Conservation (phyloP, 2,888 invertebrate genomes). For the Adelphocoris suturalis region DNA sequence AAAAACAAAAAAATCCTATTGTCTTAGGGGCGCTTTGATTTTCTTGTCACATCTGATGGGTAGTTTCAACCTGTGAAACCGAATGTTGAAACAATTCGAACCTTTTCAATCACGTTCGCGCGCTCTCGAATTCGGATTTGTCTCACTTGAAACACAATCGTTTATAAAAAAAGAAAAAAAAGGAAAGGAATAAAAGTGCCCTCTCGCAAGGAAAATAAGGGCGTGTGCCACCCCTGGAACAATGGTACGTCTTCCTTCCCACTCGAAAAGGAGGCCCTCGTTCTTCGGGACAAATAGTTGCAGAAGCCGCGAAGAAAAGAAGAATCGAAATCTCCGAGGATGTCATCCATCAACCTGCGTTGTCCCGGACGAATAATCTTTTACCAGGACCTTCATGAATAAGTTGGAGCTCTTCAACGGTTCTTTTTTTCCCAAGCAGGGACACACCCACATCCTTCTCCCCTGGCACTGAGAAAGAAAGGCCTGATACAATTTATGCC, state of each 20-base stretch:
- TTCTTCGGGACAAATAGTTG: slow-evolving; percentile 50
- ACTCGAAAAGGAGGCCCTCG: too few species aligned
- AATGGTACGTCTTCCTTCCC: slow-evolving; percentile 25
- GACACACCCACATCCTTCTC: slow-evolving; percentile 33
- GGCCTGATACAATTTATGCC: slow-evolving; percentile 52
- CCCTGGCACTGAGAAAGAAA: not conserved
- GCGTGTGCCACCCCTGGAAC: slow-evolving; percentile 20
- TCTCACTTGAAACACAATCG: not conserved
- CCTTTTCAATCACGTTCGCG: too few species aligned
- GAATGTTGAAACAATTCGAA: too few species aligned
- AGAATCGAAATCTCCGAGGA: slow-evolving; percentile 50
- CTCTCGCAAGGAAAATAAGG: not conserved
- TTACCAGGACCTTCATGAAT: slow-evolving; percentile 39
- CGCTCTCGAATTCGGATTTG: too few species aligned
- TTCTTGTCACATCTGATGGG: too few species aligned
- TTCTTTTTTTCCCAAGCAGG: slow-evolving; percentile 34
- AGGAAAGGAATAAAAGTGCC: too few species aligned
- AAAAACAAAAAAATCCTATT: too few species aligned
- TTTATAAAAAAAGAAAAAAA: too few species aligned
- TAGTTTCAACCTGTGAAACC: too few species aligned
- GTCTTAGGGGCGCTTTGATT: too few species aligned
- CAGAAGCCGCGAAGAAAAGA: slow-evolving; percentile 50
- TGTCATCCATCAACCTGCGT: slow-evolving; percentile 57
- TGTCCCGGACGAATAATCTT: slow-evolving; percentile 35
- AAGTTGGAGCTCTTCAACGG: slow-evolving; percentile 36